A percentile compares a stretch with the other conserved stretches of the same genome.
These are phyloP conservation scores for Schrankia costaestrigalis DNA, from an alignment of 2,888 invertebrate species.

Conservation along the genomic window DNA sequence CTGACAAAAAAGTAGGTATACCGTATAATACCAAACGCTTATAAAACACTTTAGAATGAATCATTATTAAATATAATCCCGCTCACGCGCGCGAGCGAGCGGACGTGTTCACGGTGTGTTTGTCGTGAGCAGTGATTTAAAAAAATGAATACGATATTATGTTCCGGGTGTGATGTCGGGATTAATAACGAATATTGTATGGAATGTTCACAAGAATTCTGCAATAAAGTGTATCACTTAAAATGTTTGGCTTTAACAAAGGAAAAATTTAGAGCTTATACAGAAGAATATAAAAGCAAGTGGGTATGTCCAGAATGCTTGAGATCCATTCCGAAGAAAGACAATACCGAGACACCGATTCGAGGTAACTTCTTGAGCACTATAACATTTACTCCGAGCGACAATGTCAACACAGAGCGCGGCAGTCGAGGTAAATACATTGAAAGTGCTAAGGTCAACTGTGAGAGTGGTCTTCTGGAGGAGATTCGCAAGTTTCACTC, in stretches of 20 bases:
- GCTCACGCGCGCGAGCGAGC: background rate
- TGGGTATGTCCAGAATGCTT: constrained; percentile 1
- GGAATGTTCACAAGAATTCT: background rate
- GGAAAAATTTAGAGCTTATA: background rate
- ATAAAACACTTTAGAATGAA: constrained; percentile 1
- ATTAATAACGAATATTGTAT: background rate
- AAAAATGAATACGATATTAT: constrained; percentile 2
- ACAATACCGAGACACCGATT: constrained; percentile 1
- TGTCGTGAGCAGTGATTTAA: background rate
- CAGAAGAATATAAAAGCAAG: background rate
- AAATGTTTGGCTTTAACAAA: background rate
- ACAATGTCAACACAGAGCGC: constrained; percentile 9
- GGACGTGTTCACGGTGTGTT: background rate
- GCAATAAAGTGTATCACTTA: constrained; percentile 1
- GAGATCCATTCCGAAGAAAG: background rate
- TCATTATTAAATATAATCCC: background rate
- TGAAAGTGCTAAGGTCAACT: constrained; percentile 1
- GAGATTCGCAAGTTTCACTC: constrained; percentile 12
- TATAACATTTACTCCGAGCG: constrained; percentile 13
- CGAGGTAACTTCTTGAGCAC: constrained; percentile 4
- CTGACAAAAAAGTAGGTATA: too few species aligned
- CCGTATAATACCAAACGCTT: too few species aligned
- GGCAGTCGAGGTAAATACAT: constrained; percentile 7
- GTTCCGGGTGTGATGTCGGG: background rate
- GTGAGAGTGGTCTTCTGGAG: constrained; percentile 2